These are phyloP conservation scores for Scaptodrosophila lebanonensis DNA, from an alignment of 1,140 invertebrate species.

Conservation along the genomic window DNA sequence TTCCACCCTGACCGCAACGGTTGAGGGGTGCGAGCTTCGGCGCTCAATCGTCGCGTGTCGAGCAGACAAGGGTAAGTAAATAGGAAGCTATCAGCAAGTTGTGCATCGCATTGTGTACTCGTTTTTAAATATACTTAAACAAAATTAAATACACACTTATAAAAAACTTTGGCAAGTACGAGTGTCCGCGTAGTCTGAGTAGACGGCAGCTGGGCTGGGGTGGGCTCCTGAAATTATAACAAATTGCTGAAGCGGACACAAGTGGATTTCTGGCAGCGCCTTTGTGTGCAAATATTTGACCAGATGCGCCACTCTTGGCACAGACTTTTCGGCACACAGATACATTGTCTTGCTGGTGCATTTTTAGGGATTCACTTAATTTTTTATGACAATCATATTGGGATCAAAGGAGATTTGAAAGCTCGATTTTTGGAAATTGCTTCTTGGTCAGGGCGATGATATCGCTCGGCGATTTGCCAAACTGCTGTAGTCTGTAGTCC, in stretches of 20 bases:
- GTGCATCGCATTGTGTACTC: constrained; percentile 21
- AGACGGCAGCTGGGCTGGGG: constrained; percentile 9
- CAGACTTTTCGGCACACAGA: constrained; percentile 5
- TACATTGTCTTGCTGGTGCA: constrained; percentile 1
- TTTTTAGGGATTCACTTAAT: constrained; percentile 42
- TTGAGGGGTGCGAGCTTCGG: constrained; percentile 22
- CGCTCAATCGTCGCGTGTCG: constrained; percentile 60
- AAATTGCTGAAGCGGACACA: constrained; percentile 52
- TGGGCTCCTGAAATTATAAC: constrained; percentile 45
- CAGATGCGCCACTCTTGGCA: constrained; percentile 55
- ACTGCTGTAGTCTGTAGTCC: too few species aligned
- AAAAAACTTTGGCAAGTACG: constrained; percentile 1
- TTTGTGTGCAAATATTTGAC: constrained; percentile 65
- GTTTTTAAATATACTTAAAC: constrained; percentile 61
- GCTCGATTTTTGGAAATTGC: constrained; percentile 51
- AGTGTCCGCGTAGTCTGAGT: constrained; percentile 10
- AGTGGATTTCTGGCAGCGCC: constrained; percentile 46
- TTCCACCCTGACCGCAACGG: constrained; percentile 18
- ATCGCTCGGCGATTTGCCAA: too few species aligned
- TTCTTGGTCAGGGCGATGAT: constrained; percentile 16
- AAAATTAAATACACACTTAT: constrained; percentile 71
- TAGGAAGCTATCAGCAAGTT: constrained; percentile 68
- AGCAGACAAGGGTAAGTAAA: constrained; percentile 38
- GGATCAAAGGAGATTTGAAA: constrained; percentile 68
- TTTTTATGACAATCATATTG: constrained; percentile 72